phyloP scores from a whole-genome alignment of 2,888 invertebrate species.

The Minunthozetes semirufus region DNA sequence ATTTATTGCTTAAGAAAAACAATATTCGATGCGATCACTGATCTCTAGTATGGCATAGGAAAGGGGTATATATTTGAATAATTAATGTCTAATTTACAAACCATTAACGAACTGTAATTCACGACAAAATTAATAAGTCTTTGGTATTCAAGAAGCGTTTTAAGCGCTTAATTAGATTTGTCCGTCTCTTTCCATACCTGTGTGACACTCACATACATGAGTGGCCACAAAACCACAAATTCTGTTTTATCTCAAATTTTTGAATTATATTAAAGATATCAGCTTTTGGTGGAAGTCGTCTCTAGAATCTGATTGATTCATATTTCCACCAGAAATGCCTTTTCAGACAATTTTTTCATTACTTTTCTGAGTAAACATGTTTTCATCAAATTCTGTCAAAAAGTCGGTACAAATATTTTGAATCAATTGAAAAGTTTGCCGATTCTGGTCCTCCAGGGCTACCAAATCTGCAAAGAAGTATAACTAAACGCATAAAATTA shows the following conservation, averaged over 20 bases:
- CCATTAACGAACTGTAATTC: background rate
- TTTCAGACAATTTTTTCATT: background rate
- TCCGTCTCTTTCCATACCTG: background rate
- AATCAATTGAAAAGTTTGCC: slow-evolving; percentile 1
- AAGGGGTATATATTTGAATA: no score
- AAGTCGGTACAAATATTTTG: slow-evolving; percentile 14
- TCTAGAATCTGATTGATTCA: slow-evolving; percentile 11
- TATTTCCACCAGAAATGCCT: slow-evolving; percentile 11
- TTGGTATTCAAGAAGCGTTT: background rate
- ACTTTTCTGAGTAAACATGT: slow-evolving; percentile 10
- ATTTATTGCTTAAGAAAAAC: no score
- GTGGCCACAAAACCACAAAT: background rate
- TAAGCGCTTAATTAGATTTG: slow-evolving; percentile 14
- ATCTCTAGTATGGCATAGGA: no score
- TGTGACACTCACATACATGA: background rate
- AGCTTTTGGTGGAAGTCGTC: background rate
- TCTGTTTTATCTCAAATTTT: slow-evolving; percentile 2
- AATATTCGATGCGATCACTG: no score
- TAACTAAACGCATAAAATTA: no score
- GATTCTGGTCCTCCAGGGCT: no score
- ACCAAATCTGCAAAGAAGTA: no score
- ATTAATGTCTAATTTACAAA: no score
- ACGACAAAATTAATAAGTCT: background rate
- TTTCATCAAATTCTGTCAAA: background rate
- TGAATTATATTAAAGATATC: background rate